Conservation (phyloP, 2,888 invertebrate species). For the Cheilosia impressa region DNA sequence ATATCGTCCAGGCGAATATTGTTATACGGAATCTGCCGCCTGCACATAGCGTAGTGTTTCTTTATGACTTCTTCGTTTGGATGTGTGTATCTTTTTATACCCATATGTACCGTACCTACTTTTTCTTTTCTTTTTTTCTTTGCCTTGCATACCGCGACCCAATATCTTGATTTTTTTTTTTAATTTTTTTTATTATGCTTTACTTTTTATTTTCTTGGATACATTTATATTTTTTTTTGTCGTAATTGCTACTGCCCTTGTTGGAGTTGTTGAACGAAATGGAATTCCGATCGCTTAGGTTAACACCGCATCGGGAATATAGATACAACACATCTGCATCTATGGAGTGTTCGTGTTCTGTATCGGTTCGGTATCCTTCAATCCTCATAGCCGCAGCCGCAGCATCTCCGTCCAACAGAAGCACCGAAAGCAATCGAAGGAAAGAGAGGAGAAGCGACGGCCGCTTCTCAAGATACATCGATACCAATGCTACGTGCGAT, state of each 20-base stretch:
- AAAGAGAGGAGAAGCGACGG: slow-evolving; percentile 10
- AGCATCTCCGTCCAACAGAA: slow-evolving; percentile 25
- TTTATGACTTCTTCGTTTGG: slow-evolving; percentile 57
- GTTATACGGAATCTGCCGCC: too few relatives aligned
- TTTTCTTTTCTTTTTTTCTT: slow-evolving; percentile 52
- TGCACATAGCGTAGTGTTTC: slow-evolving; percentile 52
- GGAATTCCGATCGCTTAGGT: slow-evolving; percentile 70
- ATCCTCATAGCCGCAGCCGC: slow-evolving; percentile 4
- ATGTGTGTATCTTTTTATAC: slow-evolving; percentile 62
- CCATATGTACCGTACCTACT: slow-evolving; percentile 48
- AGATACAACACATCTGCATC: slow-evolving; percentile 61
- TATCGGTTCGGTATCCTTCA: slow-evolving; percentile 28
- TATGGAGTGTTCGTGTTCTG: slow-evolving; percentile 54
- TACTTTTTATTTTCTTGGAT: slow-evolving; percentile 58
- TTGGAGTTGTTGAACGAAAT: slow-evolving; percentile 61
- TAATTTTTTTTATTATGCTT: slow-evolving; percentile 59
- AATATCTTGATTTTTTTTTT: slow-evolving; percentile 60
- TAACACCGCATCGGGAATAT: slow-evolving; percentile 65
- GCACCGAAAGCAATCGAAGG: slow-evolving; percentile 38
- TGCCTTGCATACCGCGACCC: slow-evolving; percentile 71
- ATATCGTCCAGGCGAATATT: too few relatives aligned
- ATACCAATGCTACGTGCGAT: slow-evolving; percentile 58
- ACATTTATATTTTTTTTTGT: slow-evolving; percentile 32
- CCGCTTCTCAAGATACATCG: slow-evolving; percentile 2
- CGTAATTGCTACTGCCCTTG: slow-evolving; percentile 66